Conservation (phyloP, 2,113 vertebrate genomes). For the Pipra filicauda region DNA sequence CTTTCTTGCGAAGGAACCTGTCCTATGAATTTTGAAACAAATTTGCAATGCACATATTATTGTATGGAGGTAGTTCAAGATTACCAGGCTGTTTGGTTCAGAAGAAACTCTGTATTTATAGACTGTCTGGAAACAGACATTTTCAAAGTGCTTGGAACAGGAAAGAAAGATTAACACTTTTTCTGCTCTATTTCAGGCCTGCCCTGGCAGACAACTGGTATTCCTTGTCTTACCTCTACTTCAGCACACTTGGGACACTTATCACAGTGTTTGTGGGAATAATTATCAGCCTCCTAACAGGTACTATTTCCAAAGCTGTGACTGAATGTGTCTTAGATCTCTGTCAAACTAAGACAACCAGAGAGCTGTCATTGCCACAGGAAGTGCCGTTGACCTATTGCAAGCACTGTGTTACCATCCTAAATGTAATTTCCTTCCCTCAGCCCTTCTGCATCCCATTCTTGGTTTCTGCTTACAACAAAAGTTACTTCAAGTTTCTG, state of each 20-base stretch:
- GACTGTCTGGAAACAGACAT: neutral
- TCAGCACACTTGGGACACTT: conserved; percentile 81
- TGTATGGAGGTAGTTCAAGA: neutral
- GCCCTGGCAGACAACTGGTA: conserved; percentile 79
- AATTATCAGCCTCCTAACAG: conserved; percentile 80
- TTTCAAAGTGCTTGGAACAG: neutral
- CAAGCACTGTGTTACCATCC: neutral
- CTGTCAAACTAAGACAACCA: neutral
- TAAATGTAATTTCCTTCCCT: neutral
- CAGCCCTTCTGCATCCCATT: neutral
- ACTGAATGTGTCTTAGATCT: neutral
- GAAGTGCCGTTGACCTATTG: neutral
- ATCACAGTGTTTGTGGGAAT: conserved; percentile 75
- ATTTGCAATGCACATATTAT: neutral
- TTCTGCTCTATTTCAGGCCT: conserved; percentile 66
- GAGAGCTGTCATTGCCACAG: neutral
- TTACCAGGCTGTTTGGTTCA: neutral
- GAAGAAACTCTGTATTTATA: neutral
- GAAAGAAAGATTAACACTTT: neutral
- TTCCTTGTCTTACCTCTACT: conserved; percentile 83
- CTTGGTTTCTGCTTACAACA: neutral
- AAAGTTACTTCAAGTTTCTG: neutral
- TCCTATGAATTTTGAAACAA: neutral
- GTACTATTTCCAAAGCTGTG: conserved; percentile 53
- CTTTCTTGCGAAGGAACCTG: neutral